Conservation (phyloP, 2,113 vertebrate species). For the Pungitius pungitius region DNA sequence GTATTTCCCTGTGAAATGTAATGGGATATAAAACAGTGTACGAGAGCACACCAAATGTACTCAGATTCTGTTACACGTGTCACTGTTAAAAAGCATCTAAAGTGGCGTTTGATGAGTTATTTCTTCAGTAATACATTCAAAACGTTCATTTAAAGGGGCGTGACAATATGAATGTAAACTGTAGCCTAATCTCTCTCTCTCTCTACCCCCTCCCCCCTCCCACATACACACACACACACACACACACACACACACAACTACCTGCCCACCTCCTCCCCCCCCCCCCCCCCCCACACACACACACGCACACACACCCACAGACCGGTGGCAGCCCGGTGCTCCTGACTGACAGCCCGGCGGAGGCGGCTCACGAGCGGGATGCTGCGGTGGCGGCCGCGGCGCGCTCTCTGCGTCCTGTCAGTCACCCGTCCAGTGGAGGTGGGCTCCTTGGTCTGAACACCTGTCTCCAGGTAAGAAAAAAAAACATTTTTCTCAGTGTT, state of each 20-base stretch:
- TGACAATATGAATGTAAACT: not conserved
- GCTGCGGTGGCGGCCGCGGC: constrained; percentile 42
- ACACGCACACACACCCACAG: constrained; percentile 19
- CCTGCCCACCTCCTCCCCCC: not conserved
- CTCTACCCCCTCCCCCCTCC: not conserved
- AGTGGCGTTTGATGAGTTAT: not conserved
- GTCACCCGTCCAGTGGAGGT: constrained; percentile 34
- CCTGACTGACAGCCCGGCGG: constrained; percentile 62
- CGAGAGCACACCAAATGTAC: not conserved
- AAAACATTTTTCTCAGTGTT: not conserved
- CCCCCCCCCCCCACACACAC: constrained; percentile 20
- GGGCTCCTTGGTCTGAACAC: constrained; percentile 26
- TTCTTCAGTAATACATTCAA: not conserved
- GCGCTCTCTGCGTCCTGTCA: constrained; percentile 41
- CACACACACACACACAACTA: not conserved
- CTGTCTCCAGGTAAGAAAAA: constrained; percentile 31
- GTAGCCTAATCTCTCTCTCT: not conserved
- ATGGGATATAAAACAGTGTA: not conserved
- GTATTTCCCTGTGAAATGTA: not conserved
- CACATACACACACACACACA: constrained; percentile 15
- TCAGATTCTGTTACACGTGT: not conserved
- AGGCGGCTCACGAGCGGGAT: constrained; percentile 51
- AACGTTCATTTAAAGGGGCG: not conserved
- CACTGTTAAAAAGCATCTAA: not conserved
- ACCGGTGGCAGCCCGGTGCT: constrained; percentile 42